Conservation (phyloP, 2,888 invertebrate species). For the Cerastis leucographa region DNA sequence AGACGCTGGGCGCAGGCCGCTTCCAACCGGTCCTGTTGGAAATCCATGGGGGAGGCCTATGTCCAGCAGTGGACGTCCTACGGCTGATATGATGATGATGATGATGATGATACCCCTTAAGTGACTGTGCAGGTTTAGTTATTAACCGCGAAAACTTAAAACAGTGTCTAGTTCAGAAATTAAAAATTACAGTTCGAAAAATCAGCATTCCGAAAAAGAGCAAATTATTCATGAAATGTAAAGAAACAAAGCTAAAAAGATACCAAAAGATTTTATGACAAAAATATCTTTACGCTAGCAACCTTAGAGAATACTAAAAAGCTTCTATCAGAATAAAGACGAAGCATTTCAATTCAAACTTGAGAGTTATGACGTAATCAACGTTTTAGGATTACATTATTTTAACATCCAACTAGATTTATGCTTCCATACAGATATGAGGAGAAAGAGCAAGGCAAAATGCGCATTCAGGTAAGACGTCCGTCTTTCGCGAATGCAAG, state of each 20-base stretch:
- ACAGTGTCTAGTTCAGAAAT: not conserved
- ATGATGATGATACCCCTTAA: no score
- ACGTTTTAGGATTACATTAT: slow-evolving; percentile 44
- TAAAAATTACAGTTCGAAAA: not conserved
- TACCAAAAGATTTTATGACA: not conserved
- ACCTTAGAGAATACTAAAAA: slow-evolving; percentile 26
- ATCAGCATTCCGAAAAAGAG: not conserved
- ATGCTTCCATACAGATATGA: slow-evolving; percentile 48
- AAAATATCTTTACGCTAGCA: not conserved
- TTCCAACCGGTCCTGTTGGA: no score
- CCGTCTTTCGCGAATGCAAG: slow-evolving; percentile 47
- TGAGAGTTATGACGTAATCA: slow-evolving; percentile 42
- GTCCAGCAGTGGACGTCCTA: no score
- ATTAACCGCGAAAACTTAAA: no score
- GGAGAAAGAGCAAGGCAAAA: slow-evolving; percentile 23
- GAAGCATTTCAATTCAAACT: slow-evolving; percentile 32
- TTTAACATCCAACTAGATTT: slow-evolving; percentile 43
- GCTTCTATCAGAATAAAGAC: slow-evolving; percentile 11
- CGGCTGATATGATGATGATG: no score
- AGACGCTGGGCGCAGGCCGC: no score
- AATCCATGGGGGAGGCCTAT: no score
- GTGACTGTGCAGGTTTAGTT: no score
- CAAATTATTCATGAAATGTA: not conserved
- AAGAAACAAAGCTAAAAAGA: not conserved
- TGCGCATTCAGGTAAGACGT: slow-evolving; percentile 47